Conservation (phyloP, 2,113 vertebrate species). For the Phaethornis superciliosus region DNA sequence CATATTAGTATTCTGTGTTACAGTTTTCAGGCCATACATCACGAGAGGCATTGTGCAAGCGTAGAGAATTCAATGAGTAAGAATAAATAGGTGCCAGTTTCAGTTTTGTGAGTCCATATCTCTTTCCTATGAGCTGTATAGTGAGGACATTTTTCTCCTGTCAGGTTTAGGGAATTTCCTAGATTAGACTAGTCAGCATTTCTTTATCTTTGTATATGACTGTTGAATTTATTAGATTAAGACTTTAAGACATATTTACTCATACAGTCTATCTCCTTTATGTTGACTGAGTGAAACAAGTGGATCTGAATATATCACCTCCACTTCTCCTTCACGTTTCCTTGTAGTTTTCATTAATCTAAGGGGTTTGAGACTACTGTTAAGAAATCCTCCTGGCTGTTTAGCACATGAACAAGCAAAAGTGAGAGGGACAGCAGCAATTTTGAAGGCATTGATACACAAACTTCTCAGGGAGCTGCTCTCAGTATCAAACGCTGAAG, state of each 20-base stretch:
- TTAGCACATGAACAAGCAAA: not conserved
- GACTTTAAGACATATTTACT: not conserved
- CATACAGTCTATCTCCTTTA: not conserved
- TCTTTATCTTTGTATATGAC: not conserved
- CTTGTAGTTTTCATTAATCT: not conserved
- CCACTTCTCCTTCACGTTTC: not conserved
- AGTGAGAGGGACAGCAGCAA: not conserved
- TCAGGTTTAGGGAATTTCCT: not conserved
- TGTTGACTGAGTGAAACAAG: not conserved
- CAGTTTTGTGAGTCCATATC: not conserved
- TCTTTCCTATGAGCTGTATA: not conserved
- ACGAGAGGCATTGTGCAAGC: not conserved
- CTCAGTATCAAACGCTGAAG: not conserved
- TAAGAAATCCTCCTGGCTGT: not conserved
- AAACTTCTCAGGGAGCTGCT: not conserved
- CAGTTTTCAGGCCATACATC: not conserved
- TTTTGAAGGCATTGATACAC: rapidly evolving
- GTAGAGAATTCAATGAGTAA: not conserved
- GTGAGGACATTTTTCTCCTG: not conserved
- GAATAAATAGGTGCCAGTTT: not conserved
- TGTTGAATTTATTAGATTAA: not conserved
- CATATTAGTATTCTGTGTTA: not conserved
- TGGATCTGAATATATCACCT: not conserved
- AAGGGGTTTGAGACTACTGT: not conserved
- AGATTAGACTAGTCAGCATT: not conserved